Percentiles rank a stretch among this genome's conserved stretches.
These are phyloP conservation scores for Cataglyphis hispanica DNA, from an alignment of 1,140 invertebrate genomes.

Conservation along the genomic window DNA sequence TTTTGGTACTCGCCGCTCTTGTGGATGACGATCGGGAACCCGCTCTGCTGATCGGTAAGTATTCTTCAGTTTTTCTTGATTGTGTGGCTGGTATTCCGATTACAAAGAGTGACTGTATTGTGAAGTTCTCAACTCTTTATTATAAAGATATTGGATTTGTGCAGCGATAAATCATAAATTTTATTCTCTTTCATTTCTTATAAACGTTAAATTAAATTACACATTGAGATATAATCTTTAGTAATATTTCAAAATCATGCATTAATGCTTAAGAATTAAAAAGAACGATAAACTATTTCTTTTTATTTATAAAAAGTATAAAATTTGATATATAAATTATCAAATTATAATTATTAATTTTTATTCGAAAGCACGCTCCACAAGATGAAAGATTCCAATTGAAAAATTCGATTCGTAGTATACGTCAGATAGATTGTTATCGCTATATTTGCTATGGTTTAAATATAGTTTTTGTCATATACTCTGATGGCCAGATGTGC, in stretches of 20 bases:
- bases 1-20: constrained; percentile 90
- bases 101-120: neutral
- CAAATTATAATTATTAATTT: no score
- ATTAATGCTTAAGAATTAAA: no score
- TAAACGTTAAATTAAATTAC: no score
- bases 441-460: neutral
- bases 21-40: constrained; percentile 91
- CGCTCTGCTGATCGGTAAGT: constrained; percentile 91
- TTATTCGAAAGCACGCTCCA: neutral
- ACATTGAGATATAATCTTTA: no score
- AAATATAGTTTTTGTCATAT: constrained; percentile 3
- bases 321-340: no score
- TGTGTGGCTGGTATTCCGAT: neutral
- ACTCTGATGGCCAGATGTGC: neutral
- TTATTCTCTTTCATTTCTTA: no score
- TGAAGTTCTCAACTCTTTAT: no score
- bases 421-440: neutral
- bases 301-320: no score
- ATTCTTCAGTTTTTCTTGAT: neutral
- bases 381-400: neutral
- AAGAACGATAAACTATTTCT: no score
- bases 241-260: no score
- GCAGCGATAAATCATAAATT: no score
- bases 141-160: no score
- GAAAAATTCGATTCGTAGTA: neutral